Evolutionary conservation across 2,888 invertebrate species (phyloP).

Genomic region (Drosophila lacicola): DNA sequence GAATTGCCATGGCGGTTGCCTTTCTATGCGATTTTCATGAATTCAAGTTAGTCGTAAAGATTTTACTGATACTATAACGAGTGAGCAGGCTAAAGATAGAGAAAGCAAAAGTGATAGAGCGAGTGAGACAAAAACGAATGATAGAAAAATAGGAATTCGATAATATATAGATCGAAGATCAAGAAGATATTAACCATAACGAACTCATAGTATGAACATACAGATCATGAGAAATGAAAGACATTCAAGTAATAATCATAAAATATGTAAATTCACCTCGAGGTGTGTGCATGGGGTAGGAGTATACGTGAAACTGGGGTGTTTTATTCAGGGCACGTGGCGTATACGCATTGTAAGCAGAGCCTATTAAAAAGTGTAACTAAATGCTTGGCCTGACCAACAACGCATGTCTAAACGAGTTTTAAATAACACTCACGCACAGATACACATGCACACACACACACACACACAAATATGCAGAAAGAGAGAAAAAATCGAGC

Average conservation of each 20-base stretch:
- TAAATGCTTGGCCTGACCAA: constrained; percentile 18
- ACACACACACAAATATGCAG: not conserved
- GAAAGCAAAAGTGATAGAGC: too few species aligned
- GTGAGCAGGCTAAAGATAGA: too few species aligned
- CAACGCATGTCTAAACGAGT: constrained; percentile 26
- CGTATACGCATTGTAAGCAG: constrained; percentile 16
- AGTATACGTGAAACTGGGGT: not conserved
- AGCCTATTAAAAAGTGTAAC: constrained; percentile 18
- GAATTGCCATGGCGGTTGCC: not conserved
- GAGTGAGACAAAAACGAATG: too few species aligned
- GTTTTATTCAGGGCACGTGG: constrained; percentile 4
- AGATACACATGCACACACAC: constrained; percentile 1
- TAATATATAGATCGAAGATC: too few species aligned
- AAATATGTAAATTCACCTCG: not conserved
- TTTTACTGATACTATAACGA: too few species aligned
- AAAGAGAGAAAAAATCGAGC: not conserved
- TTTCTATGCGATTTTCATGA: not conserved
- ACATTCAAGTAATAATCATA: not conserved
- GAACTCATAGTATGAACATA: too few species aligned
- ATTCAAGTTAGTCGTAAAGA: not conserved
- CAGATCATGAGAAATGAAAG: not conserved
- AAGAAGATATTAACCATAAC: too few species aligned
- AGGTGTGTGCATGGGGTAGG: too few species aligned
- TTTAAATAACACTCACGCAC: constrained; percentile 33
- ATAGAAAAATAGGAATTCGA: too few species aligned